A percentile compares a stretch with the other conserved stretches of the same genome.
Conservation (phyloP, 2,797 vertebrate genomes). For the Arrhamphus sclerolepis region DNA sequence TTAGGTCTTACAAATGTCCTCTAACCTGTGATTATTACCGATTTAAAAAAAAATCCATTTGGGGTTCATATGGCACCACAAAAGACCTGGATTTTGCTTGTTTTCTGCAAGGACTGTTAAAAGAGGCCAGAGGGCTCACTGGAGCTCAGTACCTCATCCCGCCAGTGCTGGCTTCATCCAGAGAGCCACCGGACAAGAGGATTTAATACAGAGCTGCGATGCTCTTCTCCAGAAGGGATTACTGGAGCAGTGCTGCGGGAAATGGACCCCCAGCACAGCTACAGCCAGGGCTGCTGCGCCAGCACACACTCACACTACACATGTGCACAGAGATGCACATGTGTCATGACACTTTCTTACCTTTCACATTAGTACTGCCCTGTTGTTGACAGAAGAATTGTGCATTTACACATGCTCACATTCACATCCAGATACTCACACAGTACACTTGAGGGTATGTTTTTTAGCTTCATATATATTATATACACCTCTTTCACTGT, state of each 20-base stretch:
- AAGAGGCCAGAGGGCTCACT: slow-evolving; percentile 57
- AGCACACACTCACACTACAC: slow-evolving; percentile 35
- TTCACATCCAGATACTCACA: slow-evolving; percentile 12
- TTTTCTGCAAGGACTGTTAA: slow-evolving; percentile 48
- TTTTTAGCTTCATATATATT: slow-evolving; percentile 30
- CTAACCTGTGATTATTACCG: slow-evolving; percentile 37
- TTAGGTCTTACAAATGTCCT: slow-evolving; percentile 9
- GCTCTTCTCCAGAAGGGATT: slow-evolving; percentile 75
- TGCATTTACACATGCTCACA: slow-evolving; percentile 31
- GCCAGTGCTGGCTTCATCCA: slow-evolving; percentile 68
- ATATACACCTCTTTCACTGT: slow-evolving; percentile 25
- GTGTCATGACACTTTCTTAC: slow-evolving; percentile 23
- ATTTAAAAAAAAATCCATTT: slow-evolving; percentile 5
- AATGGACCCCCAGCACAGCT: slow-evolving; percentile 63
- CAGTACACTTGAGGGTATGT: slow-evolving; percentile 24
- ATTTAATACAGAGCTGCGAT: slow-evolving; percentile 70
- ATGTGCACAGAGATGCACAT: slow-evolving; percentile 1
- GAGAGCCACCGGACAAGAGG: slow-evolving; percentile 72
- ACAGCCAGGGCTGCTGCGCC: slow-evolving; percentile 49
- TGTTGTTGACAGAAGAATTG: slow-evolving; percentile 22
- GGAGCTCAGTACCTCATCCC: slow-evolving; percentile 63
- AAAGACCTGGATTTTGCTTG: slow-evolving; percentile 47
- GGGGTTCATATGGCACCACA: slow-evolving; percentile 45
- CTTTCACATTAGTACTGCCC: slow-evolving; percentile 25
- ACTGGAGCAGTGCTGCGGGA: slow-evolving; percentile 63